These are phyloP conservation scores for Cacoxenus indagator DNA, from an alignment of 2,888 invertebrate species.

Conservation along the genomic window DNA sequence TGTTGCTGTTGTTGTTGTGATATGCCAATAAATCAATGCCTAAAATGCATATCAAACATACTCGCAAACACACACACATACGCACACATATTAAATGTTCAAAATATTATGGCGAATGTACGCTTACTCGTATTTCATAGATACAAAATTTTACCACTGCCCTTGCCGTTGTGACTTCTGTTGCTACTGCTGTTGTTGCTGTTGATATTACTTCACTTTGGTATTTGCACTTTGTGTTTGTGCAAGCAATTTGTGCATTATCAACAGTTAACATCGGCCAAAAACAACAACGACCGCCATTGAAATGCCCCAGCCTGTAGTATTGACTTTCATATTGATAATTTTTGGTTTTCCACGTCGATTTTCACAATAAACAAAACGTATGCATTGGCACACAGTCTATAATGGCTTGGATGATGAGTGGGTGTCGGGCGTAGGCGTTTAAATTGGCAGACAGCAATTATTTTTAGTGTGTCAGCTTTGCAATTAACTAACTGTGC, in stretches of 20 bases:
- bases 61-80: not conserved
- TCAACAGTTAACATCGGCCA: slow-evolving; percentile 27
- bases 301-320: not conserved
- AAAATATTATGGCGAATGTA: slow-evolving; percentile 5
- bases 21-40: slow-evolving; percentile 1
- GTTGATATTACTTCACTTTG: not conserved
- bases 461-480: not conserved
- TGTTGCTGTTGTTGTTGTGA: not conserved
- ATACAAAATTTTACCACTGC: not conserved
- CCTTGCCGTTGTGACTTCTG: not conserved
- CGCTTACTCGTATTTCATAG: not conserved
- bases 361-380: not conserved
- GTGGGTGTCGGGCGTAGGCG: not conserved
- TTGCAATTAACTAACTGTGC: not conserved
- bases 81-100: not conserved
- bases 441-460: not conserved
- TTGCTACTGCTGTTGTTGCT: not conserved
- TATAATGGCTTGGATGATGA: not conserved
- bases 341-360: not conserved
- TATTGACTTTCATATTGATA: slow-evolving; percentile 1
- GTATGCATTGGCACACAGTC: not conserved
- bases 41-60: slow-evolving; percentile 2
- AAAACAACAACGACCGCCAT: not conserved
- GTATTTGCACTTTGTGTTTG: slow-evolving; percentile 26
- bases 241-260: slow-evolving; percentile 38